Percentiles rank a stretch among this genome's conserved stretches.
Conservation (phyloP, 1,140 invertebrate genomes). For the Aphelenchoides fujianensis region DNA sequence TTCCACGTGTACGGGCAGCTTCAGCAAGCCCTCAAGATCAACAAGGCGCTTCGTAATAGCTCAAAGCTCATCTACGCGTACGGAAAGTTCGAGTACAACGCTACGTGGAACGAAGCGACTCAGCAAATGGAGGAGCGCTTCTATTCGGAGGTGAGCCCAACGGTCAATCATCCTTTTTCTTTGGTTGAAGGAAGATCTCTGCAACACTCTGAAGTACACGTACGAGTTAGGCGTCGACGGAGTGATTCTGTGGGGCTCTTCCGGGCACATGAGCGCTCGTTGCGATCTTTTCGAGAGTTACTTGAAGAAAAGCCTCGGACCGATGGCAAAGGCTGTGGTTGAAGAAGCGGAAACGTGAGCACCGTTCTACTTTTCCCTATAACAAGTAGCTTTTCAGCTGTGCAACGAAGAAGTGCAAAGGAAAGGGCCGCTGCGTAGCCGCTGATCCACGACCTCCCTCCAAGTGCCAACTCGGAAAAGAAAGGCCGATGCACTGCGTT, state of each 20-base stretch:
- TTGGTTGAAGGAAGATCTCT: constrained; percentile 35
- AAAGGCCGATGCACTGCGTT: too few species aligned
- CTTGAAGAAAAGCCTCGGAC: constrained; percentile 28
- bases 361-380: not conserved
- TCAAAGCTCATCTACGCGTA: constrained; percentile 37
- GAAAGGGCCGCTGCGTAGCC: constrained; percentile 25
- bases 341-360: not conserved
- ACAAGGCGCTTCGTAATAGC: constrained; percentile 18
- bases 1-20: constrained; percentile 36
- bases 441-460: not conserved
- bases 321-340: constrained; percentile 19
- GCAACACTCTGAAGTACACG: constrained; percentile 43
- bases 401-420: not conserved
- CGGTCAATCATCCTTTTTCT: not conserved
- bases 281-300: constrained; percentile 26
- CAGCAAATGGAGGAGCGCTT: constrained; percentile 28
- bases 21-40: constrained; percentile 29
- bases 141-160: not conserved
- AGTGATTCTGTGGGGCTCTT: constrained; percentile 43
- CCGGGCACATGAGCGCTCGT: constrained; percentile 30
- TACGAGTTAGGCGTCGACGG: constrained; percentile 38
- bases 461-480: not conserved
- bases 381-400: not conserved
- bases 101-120: constrained; percentile 22
- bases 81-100: constrained; percentile 43